Base-by-base conservation (phyloP, 2,113 vertebrate genomes). In the Megalops atlanticus region DNA sequence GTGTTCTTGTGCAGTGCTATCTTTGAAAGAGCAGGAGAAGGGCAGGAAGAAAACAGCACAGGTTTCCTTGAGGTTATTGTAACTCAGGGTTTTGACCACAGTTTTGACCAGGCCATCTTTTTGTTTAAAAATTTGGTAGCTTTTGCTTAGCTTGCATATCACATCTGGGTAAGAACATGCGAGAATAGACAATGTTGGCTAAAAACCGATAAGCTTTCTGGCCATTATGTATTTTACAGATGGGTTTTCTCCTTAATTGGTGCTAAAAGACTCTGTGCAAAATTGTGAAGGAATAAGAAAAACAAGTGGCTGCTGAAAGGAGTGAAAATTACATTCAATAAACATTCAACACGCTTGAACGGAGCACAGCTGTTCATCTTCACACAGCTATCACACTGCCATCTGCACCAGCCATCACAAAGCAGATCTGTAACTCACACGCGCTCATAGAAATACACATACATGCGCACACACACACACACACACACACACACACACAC, bases 301-400 rank as follows among this genome's bases (percentile, higher is more conserved):
- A 79, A 72, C 81, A 85, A 85, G 81, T 85, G 85, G 78, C 81
- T 78, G 69, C 81, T 84, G 76, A 84, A 79, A 81, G 82, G 82
- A 82, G 84, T 77, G 84, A 82, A 86, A 83, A 80, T 81, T 35
- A 79, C 70, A 83, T 78, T 78, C 81, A 80, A 78, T 85, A 89
- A 85, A 84, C 82, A 86, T 77, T 84, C 70, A 75, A 45, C 85
- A 86, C 54, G 78, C 80, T 79, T 83, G 78, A 76, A 47, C 33
- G 36, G 68, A 74, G 79, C 82, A 88, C 88, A 88, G 86, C 84
- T 89, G 88, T 80, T 86, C 74, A 74, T 79, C 79, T 75, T 84
- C 79, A 71, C 74, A 78, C 45, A 69, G 70, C 75, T 79, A 79
- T 77, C 81, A 85, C 52, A 35, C 39, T 71, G 69, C 87, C 85